Evolutionary conservation across 2,797 vertebrate genomes (phyloP).

Genomic region (Diplodus puntazzo): DNA sequence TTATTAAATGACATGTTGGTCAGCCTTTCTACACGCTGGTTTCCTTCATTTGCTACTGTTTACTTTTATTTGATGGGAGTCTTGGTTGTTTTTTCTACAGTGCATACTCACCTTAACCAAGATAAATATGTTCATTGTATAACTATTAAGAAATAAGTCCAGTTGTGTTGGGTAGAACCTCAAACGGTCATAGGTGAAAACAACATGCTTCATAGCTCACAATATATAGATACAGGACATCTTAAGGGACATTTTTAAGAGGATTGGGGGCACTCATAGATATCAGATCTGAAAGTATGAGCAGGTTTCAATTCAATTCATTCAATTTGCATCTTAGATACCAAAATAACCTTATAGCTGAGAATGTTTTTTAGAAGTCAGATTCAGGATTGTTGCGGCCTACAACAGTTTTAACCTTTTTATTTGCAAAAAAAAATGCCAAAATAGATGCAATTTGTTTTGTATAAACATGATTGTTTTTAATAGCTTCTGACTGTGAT

Average conservation of each 20-base stretch:
- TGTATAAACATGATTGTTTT: no score
- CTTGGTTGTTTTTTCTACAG: background rate
- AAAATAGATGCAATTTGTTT: no score
- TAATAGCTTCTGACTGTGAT: no score
- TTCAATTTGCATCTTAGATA: no score
- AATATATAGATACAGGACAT: background rate
- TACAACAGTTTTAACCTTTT: no score
- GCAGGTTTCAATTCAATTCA: background rate
- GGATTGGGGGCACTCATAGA: background rate
- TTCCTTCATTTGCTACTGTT: constrained; percentile 4
- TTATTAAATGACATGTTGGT: background rate
- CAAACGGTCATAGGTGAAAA: constrained; percentile 6
- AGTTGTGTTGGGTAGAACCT: background rate
- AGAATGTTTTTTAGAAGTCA: no score
- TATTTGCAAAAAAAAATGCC: no score
- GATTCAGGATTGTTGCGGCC: no score
- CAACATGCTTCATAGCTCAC: background rate
- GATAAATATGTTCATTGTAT: background rate
- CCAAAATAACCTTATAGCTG: no score
- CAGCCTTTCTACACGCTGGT: background rate
- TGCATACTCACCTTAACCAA: background rate
- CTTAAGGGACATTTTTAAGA: background rate
- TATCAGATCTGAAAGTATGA: background rate
- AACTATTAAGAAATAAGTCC: no score
- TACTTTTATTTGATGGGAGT: background rate